Evolutionary conservation across 2,888 invertebrate genomes (phyloP), one percentile per base, ranked within the genome.

Genomic region (Pilophorus perplexus): DNA sequence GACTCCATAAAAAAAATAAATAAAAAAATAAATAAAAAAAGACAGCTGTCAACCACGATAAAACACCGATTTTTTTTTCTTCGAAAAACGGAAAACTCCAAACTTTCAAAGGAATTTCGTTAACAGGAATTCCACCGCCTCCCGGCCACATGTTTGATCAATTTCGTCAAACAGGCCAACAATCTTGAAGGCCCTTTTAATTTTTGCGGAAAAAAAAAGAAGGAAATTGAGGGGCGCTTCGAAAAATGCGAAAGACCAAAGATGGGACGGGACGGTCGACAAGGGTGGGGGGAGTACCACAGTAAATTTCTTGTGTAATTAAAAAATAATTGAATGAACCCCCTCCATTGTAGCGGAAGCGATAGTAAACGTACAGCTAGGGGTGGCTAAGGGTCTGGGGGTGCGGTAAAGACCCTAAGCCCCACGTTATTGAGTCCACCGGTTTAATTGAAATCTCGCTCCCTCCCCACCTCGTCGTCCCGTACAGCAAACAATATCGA

Each of bases 321-420:
- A 52, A 52, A 52, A 52, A 52, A 52, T 52, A 52, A 52, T 52
- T 52, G 52, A 52, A 52, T 52, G 52, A 52, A 52, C 52, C 50
- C 52, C 3, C 52, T 12, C 52, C 52, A 52, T 52, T 52, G 52
- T 52, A 28, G 52, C 28, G 52, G 16, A 28, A 28, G 14, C 52
- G 23, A 16, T 14, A 28, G 28, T 10, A 28, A n/a, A 52, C 1
- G 28, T 18, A 1, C 2, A 27, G 4, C n/a, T n/a, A n/a, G n/a
- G 2, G 50, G 1, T 23, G 28, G 23, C 20, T 2, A 2, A 22
- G 48, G 20, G 23, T 3, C 2, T 20, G 48, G 3, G 48, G 23
- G 52, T 25, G 28, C 16, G 52, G 5, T 18, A 16, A 25, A 12
- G 6, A 12, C 16, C 3, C 52, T 52, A 52, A 52, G 27, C 48